Conservation (phyloP, 2,797 vertebrate species). For the Benthosema pterotum region DNA sequence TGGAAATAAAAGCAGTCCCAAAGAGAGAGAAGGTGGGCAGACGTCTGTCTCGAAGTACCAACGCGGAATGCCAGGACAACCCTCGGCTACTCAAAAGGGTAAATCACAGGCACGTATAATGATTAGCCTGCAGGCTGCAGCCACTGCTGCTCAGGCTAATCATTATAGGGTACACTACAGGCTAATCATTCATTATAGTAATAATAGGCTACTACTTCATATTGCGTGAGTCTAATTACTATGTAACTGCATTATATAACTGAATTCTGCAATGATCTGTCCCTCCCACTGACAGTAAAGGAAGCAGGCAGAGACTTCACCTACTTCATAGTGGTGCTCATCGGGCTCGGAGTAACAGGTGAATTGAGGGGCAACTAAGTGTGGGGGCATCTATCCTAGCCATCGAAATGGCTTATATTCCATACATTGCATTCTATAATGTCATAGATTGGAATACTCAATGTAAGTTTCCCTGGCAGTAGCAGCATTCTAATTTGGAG, state of each 20-base stretch:
- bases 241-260: too few species aligned
- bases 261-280: neutral
- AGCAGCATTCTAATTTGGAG: too few species aligned
- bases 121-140: too few species aligned
- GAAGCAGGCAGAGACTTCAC: slow-evolving; percentile 91
- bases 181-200: too few species aligned
- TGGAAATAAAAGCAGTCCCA: slow-evolving; percentile 53
- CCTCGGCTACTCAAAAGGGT: slow-evolving; percentile 87
- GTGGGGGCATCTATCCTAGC: neutral
- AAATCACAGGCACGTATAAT: too few species aligned
- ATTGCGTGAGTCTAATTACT: neutral
- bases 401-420: too few species aligned
- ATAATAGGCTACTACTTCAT: too few species aligned
- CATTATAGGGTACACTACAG: too few species aligned
- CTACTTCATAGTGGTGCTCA: slow-evolving; percentile 89
- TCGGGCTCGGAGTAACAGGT: slow-evolving; percentile 93
- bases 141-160: too few species aligned
- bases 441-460: too few species aligned
- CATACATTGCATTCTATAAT: too few species aligned
- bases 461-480: too few species aligned
- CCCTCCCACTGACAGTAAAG: slow-evolving; percentile 82
- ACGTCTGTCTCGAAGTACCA: slow-evolving; percentile 71
- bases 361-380: slow-evolving; percentile 21
- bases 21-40: slow-evolving; percentile 51
- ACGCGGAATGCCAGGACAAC: slow-evolving; percentile 46